phyloP scores from a whole-genome alignment of 2,797 vertebrate species.

The Takifugu rubripes region DNA sequence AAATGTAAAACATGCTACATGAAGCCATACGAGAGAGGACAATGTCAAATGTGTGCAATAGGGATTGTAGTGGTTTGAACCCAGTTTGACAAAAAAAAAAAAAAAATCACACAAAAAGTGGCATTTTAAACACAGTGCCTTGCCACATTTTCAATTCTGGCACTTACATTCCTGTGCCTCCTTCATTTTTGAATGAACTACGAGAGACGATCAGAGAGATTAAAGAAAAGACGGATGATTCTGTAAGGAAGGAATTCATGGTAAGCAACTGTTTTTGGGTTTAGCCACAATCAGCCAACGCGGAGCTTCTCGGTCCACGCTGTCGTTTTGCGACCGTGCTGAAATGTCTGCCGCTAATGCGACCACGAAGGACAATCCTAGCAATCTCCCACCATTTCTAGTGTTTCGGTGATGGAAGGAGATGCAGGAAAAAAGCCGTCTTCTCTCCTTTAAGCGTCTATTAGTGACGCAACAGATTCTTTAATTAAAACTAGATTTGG shows the following conservation, averaged over 20 bases:
- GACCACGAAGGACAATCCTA: slow-evolving; percentile 63
- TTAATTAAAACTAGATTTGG: slow-evolving; percentile 45
- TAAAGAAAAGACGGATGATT: slow-evolving; percentile 37
- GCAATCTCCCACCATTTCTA: slow-evolving; percentile 48
- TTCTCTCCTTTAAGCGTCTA: slow-evolving; percentile 37
- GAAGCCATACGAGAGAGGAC: slow-evolving; percentile 68
- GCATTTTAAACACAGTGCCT: slow-evolving; percentile 82
- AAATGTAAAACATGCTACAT: slow-evolving; percentile 39
- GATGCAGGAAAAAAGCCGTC: slow-evolving; percentile 42
- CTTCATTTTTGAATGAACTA: slow-evolving; percentile 52
- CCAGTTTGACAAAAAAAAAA: slow-evolving; percentile 50
- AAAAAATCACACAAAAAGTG: slow-evolving; percentile 48
- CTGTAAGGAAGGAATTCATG: slow-evolving; percentile 19
- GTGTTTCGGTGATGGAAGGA: slow-evolving; percentile 42
- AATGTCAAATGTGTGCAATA: slow-evolving; percentile 63
- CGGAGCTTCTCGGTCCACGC: neutral
- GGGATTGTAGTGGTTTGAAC: slow-evolving; percentile 53
- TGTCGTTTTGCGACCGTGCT: neutral
- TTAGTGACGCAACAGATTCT: slow-evolving; percentile 44
- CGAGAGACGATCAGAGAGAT: slow-evolving; percentile 31
- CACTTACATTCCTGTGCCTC: slow-evolving; percentile 66
- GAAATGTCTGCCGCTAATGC: neutral
- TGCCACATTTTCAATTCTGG: slow-evolving; percentile 72
- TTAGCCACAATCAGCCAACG: neutral
- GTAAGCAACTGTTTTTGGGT: neutral